These are phyloP conservation scores for Beris chalybata DNA, from an alignment of 2,888 invertebrate species.

Conservation along the genomic window DNA sequence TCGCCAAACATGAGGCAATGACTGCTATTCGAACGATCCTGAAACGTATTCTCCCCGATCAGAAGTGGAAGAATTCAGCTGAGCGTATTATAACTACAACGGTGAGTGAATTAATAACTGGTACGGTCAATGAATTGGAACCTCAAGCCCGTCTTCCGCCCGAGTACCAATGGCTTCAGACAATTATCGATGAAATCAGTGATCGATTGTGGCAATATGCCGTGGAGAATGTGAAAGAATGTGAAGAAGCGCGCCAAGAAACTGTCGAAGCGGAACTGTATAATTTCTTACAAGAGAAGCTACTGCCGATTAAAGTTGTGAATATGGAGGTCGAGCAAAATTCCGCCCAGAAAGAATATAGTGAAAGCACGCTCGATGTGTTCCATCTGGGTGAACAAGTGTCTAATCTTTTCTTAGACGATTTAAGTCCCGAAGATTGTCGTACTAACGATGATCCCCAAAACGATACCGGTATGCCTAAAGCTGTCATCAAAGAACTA, in stretches of 20 bases:
- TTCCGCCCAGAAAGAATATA: no score
- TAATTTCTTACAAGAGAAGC: background rate
- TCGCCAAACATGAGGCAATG: constrained; percentile 42
- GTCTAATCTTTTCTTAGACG: no score
- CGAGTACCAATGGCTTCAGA: constrained; percentile 2
- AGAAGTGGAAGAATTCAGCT: constrained; percentile 28
- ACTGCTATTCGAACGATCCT: constrained; percentile 48
- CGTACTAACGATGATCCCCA: no score
- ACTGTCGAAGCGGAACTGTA: background rate
- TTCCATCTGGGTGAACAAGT: no score
- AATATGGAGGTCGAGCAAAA: background rate
- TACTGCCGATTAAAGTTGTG: no score
- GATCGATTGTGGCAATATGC: constrained; percentile 23
- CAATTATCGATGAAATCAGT: constrained; percentile 22
- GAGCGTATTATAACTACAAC: constrained; percentile 29
- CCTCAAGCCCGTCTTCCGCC: background rate
- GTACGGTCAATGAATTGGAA: background rate
- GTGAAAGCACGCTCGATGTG: no score
- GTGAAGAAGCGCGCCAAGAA: background rate
- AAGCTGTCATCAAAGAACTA: no score
- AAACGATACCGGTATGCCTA: no score
- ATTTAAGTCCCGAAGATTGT: no score
- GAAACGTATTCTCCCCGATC: constrained; percentile 39
- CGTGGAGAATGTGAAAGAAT: constrained; percentile 7
- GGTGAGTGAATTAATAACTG: constrained; percentile 24